phyloP scores from a whole-genome alignment of 2,113 vertebrate species.

The Empidonax traillii region DNA sequence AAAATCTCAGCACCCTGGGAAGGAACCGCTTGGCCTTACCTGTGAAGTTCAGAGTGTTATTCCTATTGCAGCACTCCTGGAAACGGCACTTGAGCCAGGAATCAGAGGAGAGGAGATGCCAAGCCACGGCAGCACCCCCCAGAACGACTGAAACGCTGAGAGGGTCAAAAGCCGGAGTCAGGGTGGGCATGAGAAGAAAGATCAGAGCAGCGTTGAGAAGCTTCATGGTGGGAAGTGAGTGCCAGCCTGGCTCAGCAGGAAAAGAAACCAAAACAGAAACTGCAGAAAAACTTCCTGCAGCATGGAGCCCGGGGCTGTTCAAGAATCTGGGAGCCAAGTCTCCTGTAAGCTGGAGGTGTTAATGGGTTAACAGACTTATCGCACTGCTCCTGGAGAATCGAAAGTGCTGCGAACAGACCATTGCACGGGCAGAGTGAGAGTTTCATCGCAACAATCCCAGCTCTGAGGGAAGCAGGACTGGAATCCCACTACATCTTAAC shows the following conservation, averaged over 20 bases:
- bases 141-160: neutral
- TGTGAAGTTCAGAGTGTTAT: neutral
- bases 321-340: neutral
- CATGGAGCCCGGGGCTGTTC: accelerated
- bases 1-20: neutral
- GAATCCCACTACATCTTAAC: neutral
- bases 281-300: neutral
- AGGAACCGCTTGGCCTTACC: neutral
- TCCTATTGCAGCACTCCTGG: neutral
- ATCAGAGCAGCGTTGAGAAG: neutral
- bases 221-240: neutral
- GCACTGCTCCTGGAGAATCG: neutral
- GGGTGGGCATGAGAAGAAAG: neutral
- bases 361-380: neutral
- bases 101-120: neutral
- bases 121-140: neutral
- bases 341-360: neutral
- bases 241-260: neutral
- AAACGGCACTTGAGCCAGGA: conserved; percentile 24
- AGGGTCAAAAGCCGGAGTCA: neutral
- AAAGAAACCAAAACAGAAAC: conserved; percentile 8
- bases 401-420: neutral
- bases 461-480: neutral
- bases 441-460: neutral
- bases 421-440: neutral